Evolutionary conservation across 2,113 vertebrate genomes (phyloP).

Genomic region (Syngnathoides biaculeatus): DNA sequence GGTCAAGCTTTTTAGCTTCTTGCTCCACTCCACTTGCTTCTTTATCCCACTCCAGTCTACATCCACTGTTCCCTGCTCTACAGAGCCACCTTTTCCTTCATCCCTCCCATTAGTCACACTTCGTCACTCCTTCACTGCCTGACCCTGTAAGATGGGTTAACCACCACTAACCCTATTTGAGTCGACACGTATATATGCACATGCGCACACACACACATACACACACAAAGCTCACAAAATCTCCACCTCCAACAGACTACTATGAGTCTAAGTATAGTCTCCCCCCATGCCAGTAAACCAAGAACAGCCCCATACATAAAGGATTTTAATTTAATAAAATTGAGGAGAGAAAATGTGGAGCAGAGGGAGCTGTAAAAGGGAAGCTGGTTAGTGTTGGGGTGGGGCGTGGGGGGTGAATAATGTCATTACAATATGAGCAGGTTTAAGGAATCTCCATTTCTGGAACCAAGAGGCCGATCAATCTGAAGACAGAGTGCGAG

Average conservation of each 20-base stretch:
- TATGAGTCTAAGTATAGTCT: slow-evolving; percentile 10
- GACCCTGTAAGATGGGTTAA: slow-evolving; percentile 43
- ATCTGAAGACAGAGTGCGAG: slow-evolving; percentile 39
- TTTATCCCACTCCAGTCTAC: slow-evolving; percentile 24
- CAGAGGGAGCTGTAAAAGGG: slow-evolving; percentile 26
- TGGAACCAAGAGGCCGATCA: slow-evolving; percentile 48
- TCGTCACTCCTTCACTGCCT: slow-evolving; percentile 14
- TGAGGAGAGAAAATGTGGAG: slow-evolving; percentile 33
- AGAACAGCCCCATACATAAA: slow-evolving; percentile 40
- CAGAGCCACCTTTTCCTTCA: slow-evolving; percentile 26
- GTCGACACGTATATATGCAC: slow-evolving; percentile 18
- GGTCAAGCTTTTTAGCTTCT: slow-evolving; percentile 10
- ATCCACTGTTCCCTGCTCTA: slow-evolving; percentile 30
- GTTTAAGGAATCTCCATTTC: slow-evolving; percentile 59
- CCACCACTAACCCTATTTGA: slow-evolving; percentile 38
- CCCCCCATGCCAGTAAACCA: slow-evolving; percentile 27
- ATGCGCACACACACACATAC: slow-evolving; percentile 1
- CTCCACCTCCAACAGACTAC: slow-evolving; percentile 14
- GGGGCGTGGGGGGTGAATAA: slow-evolving; percentile 20
- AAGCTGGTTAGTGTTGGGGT: slow-evolving; percentile 11
- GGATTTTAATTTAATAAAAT: slow-evolving; percentile 62
- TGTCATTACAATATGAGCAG: slow-evolving; percentile 45
- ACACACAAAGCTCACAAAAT: slow-evolving; percentile 4
- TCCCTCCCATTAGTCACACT: slow-evolving; percentile 33
- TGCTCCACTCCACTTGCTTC: slow-evolving; percentile 15